Conservation (phyloP, 1,140 invertebrate genomes). For the Muscidifurax raptorellus region DNA sequence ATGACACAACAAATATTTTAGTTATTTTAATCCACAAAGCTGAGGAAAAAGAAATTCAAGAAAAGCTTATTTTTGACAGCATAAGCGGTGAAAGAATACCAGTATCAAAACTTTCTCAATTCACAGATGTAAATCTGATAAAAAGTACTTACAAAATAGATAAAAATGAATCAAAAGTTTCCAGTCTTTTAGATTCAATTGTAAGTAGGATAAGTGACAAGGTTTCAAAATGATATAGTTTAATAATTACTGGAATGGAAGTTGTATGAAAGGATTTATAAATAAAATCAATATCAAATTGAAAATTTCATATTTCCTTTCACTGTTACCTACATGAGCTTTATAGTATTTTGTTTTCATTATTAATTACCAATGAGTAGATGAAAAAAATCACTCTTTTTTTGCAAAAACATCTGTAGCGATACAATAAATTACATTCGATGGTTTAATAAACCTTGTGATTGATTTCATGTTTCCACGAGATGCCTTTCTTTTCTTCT, state of each 20-base stretch:
- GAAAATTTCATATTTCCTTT: constrained; percentile 54
- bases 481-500: constrained; percentile 47
- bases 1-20: constrained; percentile 75
- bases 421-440: constrained; percentile 51
- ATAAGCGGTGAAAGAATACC: constrained; percentile 75
- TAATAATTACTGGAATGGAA: constrained; percentile 51
- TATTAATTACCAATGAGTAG: constrained; percentile 50
- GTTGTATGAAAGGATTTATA: constrained; percentile 38
- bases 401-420: constrained; percentile 49
- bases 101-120: constrained; percentile 71
- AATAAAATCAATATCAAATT: constrained; percentile 48
- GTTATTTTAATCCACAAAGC: constrained; percentile 75
- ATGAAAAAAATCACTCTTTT: constrained; percentile 52
- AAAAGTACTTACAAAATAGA: constrained; percentile 79
- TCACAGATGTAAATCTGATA: constrained; percentile 73
- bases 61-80: constrained; percentile 65
- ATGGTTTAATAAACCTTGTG: constrained; percentile 44
- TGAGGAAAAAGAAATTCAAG: constrained; percentile 64
- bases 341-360: constrained; percentile 45
- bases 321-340: constrained; percentile 49
- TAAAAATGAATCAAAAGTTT: constrained; percentile 69
- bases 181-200: constrained; percentile 76
- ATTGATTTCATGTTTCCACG: constrained; percentile 33
- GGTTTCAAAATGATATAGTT: constrained; percentile 60
- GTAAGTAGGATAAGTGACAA: constrained; percentile 79